Evolutionary conservation across 1,140 invertebrate genomes (phyloP).

Genomic region (Ditylenchus dipsaci): DNA sequence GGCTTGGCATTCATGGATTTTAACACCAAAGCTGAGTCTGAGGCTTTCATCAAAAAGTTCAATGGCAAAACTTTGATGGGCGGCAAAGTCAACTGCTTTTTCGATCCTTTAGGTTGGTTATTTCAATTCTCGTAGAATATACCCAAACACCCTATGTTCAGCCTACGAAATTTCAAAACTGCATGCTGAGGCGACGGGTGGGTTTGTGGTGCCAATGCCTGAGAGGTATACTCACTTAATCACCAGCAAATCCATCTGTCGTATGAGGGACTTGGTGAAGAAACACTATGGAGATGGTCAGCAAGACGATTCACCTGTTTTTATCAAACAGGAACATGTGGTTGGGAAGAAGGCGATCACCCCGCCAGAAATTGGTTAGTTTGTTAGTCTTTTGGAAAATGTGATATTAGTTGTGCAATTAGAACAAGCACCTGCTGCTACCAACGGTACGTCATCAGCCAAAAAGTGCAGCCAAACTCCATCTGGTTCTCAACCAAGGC

Average conservation of each 20-base stretch:
- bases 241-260: background rate
- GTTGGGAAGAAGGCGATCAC: too few relatives aligned
- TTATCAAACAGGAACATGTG: background rate
- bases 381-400: too few relatives aligned
- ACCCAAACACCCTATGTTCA: too few relatives aligned
- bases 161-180: background rate
- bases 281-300: background rate
- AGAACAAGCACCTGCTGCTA: too few relatives aligned
- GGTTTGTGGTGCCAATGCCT: background rate
- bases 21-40: background rate
- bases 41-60: conserved; percentile 7
- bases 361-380: too few relatives aligned
- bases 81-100: conserved; percentile 20
- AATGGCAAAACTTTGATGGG: conserved; percentile 24
- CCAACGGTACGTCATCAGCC: too few relatives aligned
- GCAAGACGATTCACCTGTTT: background rate
- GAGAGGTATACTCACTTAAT: background rate
- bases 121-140: too few relatives aligned
- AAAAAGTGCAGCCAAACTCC: too few relatives aligned
- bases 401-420: too few relatives aligned
- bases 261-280: background rate
- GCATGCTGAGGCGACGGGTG: background rate
- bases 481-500: too few relatives aligned
- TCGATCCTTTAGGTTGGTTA: conserved; percentile 21
- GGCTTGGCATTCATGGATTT: conserved; percentile 13